These are phyloP conservation scores for Physocephala rufipes DNA, from an alignment of 2,888 invertebrate species.

Conservation along the genomic window DNA sequence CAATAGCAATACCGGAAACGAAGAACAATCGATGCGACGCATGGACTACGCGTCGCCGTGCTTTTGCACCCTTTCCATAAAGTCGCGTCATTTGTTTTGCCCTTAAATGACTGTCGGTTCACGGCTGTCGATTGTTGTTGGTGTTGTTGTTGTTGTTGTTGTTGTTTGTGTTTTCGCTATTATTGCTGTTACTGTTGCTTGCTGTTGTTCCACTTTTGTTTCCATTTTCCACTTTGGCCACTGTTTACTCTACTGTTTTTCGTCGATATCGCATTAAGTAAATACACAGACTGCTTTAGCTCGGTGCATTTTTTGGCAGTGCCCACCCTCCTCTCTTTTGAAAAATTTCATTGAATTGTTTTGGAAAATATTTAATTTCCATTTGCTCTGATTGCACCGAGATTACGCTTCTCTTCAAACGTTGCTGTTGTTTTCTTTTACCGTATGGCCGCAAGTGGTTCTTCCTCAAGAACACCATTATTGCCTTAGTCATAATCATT, in stretches of 20 bases:
- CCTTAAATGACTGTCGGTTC: no score
- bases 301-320: no score
- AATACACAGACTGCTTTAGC: no score
- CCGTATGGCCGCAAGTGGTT: conserved; percentile 35
- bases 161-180: conserved; percentile 14
- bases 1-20: conserved; percentile 32
- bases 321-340: no score
- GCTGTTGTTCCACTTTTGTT: conserved; percentile 15
- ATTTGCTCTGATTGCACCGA: neutral
- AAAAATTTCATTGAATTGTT: no score
- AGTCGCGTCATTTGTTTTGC: no score
- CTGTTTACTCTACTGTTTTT: neutral
- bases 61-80: conserved; percentile 9
- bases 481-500: neutral
- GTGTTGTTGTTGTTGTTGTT: conserved; percentile 9
- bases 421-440: no score
- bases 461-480: conserved; percentile 19
- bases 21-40: neutral
- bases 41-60: neutral
- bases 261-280: neutral
- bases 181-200: conserved; percentile 10
- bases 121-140: conserved; percentile 27
- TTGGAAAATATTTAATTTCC: neutral
- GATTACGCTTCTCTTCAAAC: neutral
- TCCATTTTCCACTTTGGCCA: neutral